A percentile compares a stretch with the other conserved stretches of the same genome.
phyloP scores from a whole-genome alignment of 1,140 invertebrate species.

The Philotrypesis tridentata region DNA sequence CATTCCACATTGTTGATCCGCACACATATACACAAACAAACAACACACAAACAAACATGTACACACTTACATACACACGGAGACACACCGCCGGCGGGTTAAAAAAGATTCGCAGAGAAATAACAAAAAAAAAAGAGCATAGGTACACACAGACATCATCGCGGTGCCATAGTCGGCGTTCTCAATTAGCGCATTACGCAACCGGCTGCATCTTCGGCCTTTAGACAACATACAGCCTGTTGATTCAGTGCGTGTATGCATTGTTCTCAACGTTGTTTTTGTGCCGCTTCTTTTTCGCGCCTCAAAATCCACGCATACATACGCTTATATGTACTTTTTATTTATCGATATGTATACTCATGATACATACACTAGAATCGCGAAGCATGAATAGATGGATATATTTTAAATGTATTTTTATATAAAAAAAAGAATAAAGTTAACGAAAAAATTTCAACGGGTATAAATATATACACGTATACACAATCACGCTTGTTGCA shows the following conservation, averaged over 20 bases:
- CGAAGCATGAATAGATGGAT: not conserved
- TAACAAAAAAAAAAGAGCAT: not conserved
- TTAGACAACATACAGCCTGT: not conserved
- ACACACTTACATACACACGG: not conserved
- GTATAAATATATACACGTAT: not conserved
- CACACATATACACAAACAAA: not conserved
- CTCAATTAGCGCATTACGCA: not conserved
- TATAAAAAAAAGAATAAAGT: not conserved
- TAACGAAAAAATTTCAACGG: not conserved
- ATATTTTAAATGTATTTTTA: conserved; percentile 7
- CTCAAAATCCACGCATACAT: not conserved
- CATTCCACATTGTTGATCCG: not conserved
- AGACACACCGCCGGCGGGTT: not conserved
- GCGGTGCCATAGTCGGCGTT: not conserved
- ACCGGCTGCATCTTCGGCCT: not conserved
- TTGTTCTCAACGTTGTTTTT: not conserved
- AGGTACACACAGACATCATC: not conserved
- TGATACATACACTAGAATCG: not conserved
- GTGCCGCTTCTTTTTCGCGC: not conserved
- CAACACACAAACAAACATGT: not conserved
- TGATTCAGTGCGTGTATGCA: not conserved
- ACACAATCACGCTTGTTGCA: not conserved
- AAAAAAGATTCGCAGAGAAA: not conserved
- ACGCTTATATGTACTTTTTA: not conserved
- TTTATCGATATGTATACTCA: not conserved